Evolutionary conservation across 2,113 vertebrate genomes (phyloP).

Genomic region (Corythaeola cristata): DNA sequence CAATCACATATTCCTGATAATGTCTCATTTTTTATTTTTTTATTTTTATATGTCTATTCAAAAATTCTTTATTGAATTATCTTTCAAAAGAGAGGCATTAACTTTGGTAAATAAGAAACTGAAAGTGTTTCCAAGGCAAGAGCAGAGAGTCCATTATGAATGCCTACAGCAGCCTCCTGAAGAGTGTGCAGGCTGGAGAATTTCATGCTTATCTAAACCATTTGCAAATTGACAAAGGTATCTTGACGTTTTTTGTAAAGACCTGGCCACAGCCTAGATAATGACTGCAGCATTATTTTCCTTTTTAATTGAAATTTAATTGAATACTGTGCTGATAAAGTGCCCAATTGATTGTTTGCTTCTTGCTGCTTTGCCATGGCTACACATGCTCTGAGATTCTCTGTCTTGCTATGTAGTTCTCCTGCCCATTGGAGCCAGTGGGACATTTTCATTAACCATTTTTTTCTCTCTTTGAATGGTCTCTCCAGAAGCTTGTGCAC

Average conservation of each 20-base stretch:
- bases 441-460: not conserved
- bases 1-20: not conserved
- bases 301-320: conserved; percentile 63
- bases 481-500: not conserved
- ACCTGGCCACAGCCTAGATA: conserved; percentile 2
- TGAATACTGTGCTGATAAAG: conserved; percentile 27
- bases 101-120: not conserved
- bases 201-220: not conserved
- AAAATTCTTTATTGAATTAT: not conserved
- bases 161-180: not conserved
- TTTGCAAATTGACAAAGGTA: not conserved
- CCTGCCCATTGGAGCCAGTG: not conserved
- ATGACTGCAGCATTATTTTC: conserved; percentile 39
- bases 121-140: not conserved
- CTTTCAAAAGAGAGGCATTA: not conserved
- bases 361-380: not conserved
- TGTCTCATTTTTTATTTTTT: not conserved
- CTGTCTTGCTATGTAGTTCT: not conserved
- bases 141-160: not conserved
- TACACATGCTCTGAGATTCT: not conserved
- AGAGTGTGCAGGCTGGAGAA: not conserved
- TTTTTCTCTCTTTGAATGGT: not conserved
- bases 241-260: conserved; percentile 30
- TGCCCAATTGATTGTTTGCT: conserved; percentile 20
- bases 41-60: not conserved